Evolutionary conservation across 2,888 invertebrate species (phyloP), one percentile per base, ranked within the genome.

Genomic region (Blomia tropicalis): DNA sequence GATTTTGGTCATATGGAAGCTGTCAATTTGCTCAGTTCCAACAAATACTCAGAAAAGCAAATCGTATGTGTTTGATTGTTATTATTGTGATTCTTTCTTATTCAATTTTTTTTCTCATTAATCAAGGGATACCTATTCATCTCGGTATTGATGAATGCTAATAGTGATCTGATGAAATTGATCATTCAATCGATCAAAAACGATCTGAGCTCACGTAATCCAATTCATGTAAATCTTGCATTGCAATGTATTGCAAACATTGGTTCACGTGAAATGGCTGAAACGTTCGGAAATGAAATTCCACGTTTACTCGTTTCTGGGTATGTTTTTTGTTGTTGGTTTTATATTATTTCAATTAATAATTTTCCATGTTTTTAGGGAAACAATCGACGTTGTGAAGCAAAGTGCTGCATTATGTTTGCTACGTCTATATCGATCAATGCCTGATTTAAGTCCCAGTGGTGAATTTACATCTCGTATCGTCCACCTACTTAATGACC

Each of bases 1-100:
- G 98, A 99, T 78, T 99, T 99, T 77, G 98, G 98, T 67, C 96
- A 98, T 77, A 98, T 98, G 96, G 98, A 99, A 78, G 98, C 98
- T 60, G 98, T 99, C 70, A 99, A 99, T 77, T 79, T 99, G 69
- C 82, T 99, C 64, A 95, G 95, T 67, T 98, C 98, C 66, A 99
- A 99, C 76, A 99, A 98, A 80, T 99, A 99, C 79, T 96, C 98
- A 59, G 98, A 99, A 76, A 99, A 99, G 79, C 98, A 99, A 81
- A 98, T 99, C 77, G 91, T 66, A 64, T 67, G 66, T 47, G 11
- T 54, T 56, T 2, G 36, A 44, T 59, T 31, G 19, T 17, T 30
- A 22, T n/a, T 2, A 51, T 25, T 51, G 23, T 36, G 27, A 54
- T 43, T 7, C 54, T 29, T 43, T 56, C 23, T 17, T 43, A 22